Evolutionary conservation across 2,113 vertebrate species (phyloP).

Genomic region (Vimba vimba): DNA sequence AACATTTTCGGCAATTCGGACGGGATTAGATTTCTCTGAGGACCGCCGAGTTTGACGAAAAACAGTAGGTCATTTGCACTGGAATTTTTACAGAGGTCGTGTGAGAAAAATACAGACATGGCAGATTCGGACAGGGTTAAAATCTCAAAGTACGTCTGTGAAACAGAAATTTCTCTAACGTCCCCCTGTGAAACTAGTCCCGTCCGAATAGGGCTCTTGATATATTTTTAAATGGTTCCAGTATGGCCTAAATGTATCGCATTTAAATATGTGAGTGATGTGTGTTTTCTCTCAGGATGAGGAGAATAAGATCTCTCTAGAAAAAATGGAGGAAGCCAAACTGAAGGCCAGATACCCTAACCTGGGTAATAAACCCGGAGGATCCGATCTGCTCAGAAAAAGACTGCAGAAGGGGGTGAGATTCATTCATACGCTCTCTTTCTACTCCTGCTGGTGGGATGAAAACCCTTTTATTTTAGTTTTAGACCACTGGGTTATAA

Average conservation of each 20-base stretch:
- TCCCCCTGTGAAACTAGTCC: too few species aligned
- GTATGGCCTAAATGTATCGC: neutral
- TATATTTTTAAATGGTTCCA: neutral
- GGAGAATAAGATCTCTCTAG: slow-evolving; percentile 91
- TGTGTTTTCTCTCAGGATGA: slow-evolving; percentile 79
- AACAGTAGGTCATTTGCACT: too few species aligned
- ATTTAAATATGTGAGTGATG: neutral
- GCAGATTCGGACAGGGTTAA: too few species aligned
- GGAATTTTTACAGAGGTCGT: too few species aligned
- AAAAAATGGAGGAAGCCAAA: slow-evolving; percentile 95
- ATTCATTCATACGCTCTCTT: slow-evolving; percentile 41
- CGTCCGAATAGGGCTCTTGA: too few species aligned
- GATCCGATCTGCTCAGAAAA: slow-evolving; percentile 96
- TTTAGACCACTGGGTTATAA: neutral
- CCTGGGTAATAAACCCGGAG: slow-evolving; percentile 92
- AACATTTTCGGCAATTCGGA: too few species aligned
- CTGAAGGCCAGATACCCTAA: slow-evolving; percentile 95
- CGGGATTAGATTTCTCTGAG: too few species aligned
- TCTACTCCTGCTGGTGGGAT: neutral
- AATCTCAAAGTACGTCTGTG: too few species aligned
- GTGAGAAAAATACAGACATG: too few species aligned
- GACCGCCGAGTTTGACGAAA: too few species aligned
- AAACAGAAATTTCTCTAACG: too few species aligned
- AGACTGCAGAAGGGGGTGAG: slow-evolving; percentile 96
- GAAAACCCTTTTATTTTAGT: neutral